Percentiles rank a stretch among this genome's conserved stretches.
These are phyloP conservation scores for Rattus norvegicus DNA, from an alignment of 2,113 vertebrate species.

Conservation along the genomic window GRCr8 NC_086021.1:46058501-46059000, in stretches of 20 bases:
- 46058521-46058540: no score
- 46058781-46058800: not conserved
- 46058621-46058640: no score
- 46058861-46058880: not conserved
- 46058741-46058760: not conserved
- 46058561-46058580: not conserved
- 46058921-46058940: not conserved
- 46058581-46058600: not conserved
- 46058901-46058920: not conserved
- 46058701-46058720: not conserved
- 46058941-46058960: not conserved
- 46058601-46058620: not conserved
- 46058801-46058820: not conserved
- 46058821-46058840: not conserved
- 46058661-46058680: not conserved
- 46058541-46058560: no score
- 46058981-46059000: not conserved
- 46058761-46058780: not conserved
- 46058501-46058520: no score
- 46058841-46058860: not conserved
- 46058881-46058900: not conserved
- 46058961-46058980: not conserved
- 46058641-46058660: no score
- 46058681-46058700: not conserved
- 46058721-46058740: not conserved